phyloP scores from a whole-genome alignment of 2,888 invertebrate genomes.

The Didymodactylos carnosus region DNA sequence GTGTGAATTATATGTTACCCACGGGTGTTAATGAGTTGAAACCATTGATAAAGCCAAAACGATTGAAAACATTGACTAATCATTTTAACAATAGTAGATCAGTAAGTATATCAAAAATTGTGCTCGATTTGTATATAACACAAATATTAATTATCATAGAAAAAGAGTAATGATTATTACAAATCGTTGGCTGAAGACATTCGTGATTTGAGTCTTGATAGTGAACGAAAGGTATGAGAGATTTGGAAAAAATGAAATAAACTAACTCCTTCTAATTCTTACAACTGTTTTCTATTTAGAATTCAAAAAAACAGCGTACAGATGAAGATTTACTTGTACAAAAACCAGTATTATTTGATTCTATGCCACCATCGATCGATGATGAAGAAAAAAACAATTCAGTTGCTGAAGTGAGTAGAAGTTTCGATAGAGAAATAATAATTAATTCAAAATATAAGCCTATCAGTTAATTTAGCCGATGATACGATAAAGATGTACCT shows the following conservation, averaged over 20 bases:
- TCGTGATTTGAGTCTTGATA: not conserved
- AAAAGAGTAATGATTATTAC: not conserved
- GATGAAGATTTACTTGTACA: not conserved
- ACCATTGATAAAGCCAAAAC: no score
- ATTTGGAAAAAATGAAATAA: not conserved
- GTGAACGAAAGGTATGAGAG: not conserved
- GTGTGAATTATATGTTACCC: not conserved
- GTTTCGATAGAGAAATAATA: no score
- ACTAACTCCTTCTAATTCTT: no score
- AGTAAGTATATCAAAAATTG: not conserved
- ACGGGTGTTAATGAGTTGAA: no score
- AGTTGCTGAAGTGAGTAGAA: no score
- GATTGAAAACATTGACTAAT: no score
- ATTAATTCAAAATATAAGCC: no score
- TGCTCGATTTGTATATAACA: not conserved
- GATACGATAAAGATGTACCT: no score
- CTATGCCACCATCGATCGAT: no score
- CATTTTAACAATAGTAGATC: no score
- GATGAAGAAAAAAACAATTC: no score
- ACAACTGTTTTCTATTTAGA: not conserved
- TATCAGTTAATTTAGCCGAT: no score
- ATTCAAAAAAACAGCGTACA: not conserved
- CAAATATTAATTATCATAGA: not conserved
- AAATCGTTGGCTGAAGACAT: not conserved
- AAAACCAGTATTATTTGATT: not conserved